A percentile compares a stretch with the other conserved stretches of the same genome.
Conservation (phyloP, 1,140 invertebrate species). For the Mylabris phalerata region DNA sequence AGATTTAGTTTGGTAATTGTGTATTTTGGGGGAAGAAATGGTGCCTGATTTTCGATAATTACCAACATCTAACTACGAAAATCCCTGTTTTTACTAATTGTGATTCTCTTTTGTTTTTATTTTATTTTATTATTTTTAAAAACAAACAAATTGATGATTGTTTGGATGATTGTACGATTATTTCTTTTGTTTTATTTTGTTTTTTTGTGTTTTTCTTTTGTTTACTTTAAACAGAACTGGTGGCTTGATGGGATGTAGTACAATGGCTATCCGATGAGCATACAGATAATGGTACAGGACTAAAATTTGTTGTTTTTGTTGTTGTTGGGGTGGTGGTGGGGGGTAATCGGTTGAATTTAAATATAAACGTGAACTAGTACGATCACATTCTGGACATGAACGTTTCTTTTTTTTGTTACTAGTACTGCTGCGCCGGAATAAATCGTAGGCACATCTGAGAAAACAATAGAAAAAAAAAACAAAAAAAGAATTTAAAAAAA, state of each 20-base stretch:
- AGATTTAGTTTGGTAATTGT: no score
- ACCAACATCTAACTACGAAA: no score
- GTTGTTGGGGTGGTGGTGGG: no score
- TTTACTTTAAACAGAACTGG: constrained; percentile 37
- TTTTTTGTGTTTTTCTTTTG: neutral
- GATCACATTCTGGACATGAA: constrained; percentile 40
- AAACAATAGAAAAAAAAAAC: constrained; percentile 10
- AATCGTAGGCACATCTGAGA: constrained; percentile 63
- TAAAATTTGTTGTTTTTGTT: constrained; percentile 22
- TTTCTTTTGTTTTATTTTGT: neutral
- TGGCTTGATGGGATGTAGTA: constrained; percentile 38
- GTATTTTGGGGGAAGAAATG: no score
- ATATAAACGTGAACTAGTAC: constrained; percentile 37
- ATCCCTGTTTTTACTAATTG: no score
- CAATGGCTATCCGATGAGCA: constrained; percentile 42
- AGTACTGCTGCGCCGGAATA: constrained; percentile 53
- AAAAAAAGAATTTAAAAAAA: no score
- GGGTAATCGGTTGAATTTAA: constrained; percentile 37
- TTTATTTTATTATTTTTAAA: no score
- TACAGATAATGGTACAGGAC: constrained; percentile 37
- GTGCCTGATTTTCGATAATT: no score
- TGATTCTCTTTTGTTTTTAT: no score
- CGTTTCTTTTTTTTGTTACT: constrained; percentile 48
- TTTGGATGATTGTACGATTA: constrained; percentile 9
- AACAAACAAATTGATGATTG: constrained; percentile 1